Evolutionary conservation across 2,797 vertebrate genomes (phyloP).

Genomic region (Miichthys miiuy): DNA sequence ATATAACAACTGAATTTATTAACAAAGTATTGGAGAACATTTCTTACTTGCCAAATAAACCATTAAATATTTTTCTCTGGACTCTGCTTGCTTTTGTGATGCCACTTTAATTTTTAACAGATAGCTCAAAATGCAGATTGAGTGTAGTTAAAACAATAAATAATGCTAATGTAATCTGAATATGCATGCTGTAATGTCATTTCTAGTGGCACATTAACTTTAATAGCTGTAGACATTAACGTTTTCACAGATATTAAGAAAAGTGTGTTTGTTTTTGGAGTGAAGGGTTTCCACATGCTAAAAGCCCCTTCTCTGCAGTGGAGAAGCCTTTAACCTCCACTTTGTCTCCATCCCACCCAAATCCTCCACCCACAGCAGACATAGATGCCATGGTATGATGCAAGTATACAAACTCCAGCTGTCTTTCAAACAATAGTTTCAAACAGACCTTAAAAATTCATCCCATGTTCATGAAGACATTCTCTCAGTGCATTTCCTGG

Average conservation of each 20-base stretch:
- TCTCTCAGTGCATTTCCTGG: neutral
- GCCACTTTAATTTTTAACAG: constrained; percentile 21
- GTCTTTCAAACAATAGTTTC: neutral
- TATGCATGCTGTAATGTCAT: neutral
- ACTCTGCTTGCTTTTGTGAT: neutral
- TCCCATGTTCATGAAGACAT: neutral
- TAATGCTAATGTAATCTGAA: constrained; percentile 10
- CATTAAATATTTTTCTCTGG: constrained; percentile 16
- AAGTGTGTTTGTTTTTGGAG: constrained; percentile 22
- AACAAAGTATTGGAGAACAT: neutral
- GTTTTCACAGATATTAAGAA: constrained; percentile 13
- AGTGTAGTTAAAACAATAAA: constrained; percentile 21
- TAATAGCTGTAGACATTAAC: constrained; percentile 11
- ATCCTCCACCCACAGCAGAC: neutral
- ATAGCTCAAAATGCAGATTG: constrained; percentile 24
- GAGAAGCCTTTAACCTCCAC: constrained; percentile 8
- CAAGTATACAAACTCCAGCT: neutral
- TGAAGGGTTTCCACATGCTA: constrained; percentile 12
- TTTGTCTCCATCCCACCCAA: neutral
- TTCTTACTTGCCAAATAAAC: constrained; percentile 15
- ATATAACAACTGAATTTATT: neutral
- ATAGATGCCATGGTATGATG: neutral
- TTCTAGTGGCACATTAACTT: constrained; percentile 15
- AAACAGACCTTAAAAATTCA: neutral
- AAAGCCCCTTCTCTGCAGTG: constrained; percentile 34